A percentile compares a stretch with the other conserved stretches of the same genome.
phyloP scores from a whole-genome alignment of 2,888 invertebrate species.

The Phalangium opilio region DNA sequence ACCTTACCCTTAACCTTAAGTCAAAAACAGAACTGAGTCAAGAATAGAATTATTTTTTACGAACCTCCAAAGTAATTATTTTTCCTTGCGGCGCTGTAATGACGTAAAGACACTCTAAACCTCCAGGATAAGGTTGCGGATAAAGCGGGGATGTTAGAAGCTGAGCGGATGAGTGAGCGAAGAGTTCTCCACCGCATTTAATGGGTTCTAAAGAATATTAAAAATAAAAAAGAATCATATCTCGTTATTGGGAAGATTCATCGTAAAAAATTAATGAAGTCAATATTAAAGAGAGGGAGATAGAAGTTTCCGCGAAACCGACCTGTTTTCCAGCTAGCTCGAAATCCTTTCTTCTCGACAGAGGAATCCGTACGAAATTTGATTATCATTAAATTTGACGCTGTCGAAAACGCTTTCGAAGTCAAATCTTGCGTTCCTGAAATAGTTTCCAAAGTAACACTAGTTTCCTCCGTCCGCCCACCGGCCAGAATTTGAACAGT shows the following conservation, averaged over 20 bases:
- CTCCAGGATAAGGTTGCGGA: slow-evolving; percentile 83
- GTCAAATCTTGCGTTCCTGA: slow-evolving; percentile 70
- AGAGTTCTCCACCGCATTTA: slow-evolving; percentile 68
- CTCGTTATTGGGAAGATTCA: not conserved
- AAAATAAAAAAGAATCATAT: too few relatives aligned
- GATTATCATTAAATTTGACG: slow-evolving; percentile 94
- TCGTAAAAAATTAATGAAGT: not conserved
- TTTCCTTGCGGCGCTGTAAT: slow-evolving; percentile 78
- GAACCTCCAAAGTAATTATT: slow-evolving; percentile 72
- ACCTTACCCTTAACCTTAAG: too few relatives aligned
- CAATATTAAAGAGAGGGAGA: slow-evolving; percentile 1
- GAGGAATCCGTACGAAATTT: slow-evolving; percentile 91
- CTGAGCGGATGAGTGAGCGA: slow-evolving; percentile 62
- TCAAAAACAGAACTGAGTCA: too few relatives aligned
- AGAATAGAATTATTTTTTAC: too few relatives aligned
- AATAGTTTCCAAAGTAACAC: slow-evolving; percentile 73
- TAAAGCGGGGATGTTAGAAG: slow-evolving; percentile 78
- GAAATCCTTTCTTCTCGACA: slow-evolving; percentile 80
- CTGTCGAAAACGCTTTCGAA: slow-evolving; percentile 72
- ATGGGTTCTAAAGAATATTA: slow-evolving; percentile 47
- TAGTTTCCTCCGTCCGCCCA: slow-evolving; percentile 83
- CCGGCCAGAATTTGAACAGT: slow-evolving; percentile 91
- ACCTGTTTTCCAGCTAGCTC: slow-evolving; percentile 26
- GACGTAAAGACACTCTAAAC: slow-evolving; percentile 86
- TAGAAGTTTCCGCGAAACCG: too few relatives aligned